Percentiles rank a stretch among this genome's conserved stretches.
phyloP scores from a whole-genome alignment of 64 coral and sea anemone genomes.

The Actinia equina region DNA sequence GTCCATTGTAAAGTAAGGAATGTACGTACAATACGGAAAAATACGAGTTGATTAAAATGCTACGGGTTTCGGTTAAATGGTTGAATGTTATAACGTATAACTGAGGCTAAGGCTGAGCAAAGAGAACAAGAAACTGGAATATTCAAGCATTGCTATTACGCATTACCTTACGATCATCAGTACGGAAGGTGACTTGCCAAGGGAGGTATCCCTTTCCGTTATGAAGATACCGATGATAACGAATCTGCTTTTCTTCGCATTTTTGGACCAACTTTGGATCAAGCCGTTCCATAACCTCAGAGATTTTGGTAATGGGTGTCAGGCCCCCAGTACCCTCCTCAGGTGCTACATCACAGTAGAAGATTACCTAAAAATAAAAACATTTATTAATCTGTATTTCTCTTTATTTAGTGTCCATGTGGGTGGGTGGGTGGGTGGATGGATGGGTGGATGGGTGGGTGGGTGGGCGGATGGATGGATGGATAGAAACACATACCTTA shows the following conservation, averaged over 20 bases:
- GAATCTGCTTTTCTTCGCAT: constrained; percentile 31
- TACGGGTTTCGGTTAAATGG: too few relatives aligned
- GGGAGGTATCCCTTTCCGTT: constrained; percentile 32
- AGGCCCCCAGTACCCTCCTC: constrained; percentile 29
- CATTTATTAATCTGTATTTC: too few relatives aligned
- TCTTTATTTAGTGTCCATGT: too few relatives aligned
- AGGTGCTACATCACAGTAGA: constrained; percentile 30
- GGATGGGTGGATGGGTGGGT: neutral
- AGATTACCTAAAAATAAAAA: constrained; percentile 6
- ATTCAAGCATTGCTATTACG: too few relatives aligned
- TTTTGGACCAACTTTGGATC: neutral
- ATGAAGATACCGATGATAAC: constrained; percentile 22
- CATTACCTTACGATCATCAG: constrained; percentile 20
- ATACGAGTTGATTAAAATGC: too few relatives aligned
- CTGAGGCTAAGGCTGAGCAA: too few relatives aligned
- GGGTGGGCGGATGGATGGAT: neutral
- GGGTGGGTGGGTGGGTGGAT: too few relatives aligned
- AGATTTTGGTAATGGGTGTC: constrained; percentile 34
- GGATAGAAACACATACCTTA: constrained; percentile 29
- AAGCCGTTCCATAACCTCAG: constrained; percentile 6
- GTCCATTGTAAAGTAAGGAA: too few relatives aligned
- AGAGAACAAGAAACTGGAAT: too few relatives aligned
- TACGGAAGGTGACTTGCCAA: constrained; percentile 71
- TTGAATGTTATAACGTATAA: too few relatives aligned
- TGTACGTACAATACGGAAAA: too few relatives aligned